Evolutionary conservation across 64 coral and sea anemone genomes (phyloP), one percentile per base, ranked within the genome.

Genomic region (Cladopsammia gracilis): DNA sequence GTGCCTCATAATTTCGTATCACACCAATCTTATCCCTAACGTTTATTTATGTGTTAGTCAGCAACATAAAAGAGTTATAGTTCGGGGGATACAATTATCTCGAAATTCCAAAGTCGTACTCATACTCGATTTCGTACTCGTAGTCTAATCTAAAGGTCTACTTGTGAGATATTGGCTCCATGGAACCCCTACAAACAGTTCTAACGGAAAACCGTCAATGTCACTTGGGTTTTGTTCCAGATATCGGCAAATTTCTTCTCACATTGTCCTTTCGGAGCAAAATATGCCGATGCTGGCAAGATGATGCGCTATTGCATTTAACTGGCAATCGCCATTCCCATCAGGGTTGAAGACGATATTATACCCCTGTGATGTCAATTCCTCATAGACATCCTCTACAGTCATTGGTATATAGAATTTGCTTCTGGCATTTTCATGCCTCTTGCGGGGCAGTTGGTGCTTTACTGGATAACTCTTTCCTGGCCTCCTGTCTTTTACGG

Each of bases 391-490:
- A 48, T 90, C 76, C 7, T 44, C 58, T 44, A 26, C 71, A 89
- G 87, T 89, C 71, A 89, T 52, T 89, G 85, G 34, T 56, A 73
- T 87, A 18, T 87, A 73, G 56, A 73, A 87, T 73, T 87, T 87
- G 65, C 51, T 87, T 50, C 48, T 87, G 85, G 75, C 75, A 77
- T 59, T 49, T 57, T 75, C 23, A 54, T 34, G 13, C 61, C 43
- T 76, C 58, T 89, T 74, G 53, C 58, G 15, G 87, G 65, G 51
- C 85, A 76, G 42, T 20, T 76, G 70, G 25, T 89, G 50, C 72
- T 89, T 16, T 87, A n/a, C 82, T 86, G 45, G 82, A 86, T 16
- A 71, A 88, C 86, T 88, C 86, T 51, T 88, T 77, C 71, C 73
- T 44, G 13, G 87, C 87, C 75, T 58, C 62, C 44, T 34, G 6